Evolutionary conservation across 2,888 invertebrate genomes (phyloP), one percentile per base, ranked within the genome.

Genomic region (Tipula lateralis): DNA sequence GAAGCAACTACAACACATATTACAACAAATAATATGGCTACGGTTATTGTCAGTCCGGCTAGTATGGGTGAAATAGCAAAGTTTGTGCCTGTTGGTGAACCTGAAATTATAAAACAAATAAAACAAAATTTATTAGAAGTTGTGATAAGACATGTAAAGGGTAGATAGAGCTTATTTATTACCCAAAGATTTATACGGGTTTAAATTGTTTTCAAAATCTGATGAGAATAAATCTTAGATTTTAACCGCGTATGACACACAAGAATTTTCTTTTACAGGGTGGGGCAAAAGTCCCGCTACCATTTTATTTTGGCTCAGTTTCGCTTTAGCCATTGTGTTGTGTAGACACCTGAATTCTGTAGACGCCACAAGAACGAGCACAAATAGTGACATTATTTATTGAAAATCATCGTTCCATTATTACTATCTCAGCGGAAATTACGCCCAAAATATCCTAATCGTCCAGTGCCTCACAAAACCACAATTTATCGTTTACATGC

Each of bases 1-100:
- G 95, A 94, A 0, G 93, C 95, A 84, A 95, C 90, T 39, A 95
- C 94, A 13, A 95, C 94, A 88, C 95, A 95, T 12, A 95, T 95
- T 2, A 95, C 93, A 5, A 95, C 93, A 39, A 95, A 94, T 84
- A 96, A 91, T 84, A 95, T 91, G 1, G 94, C 95, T 24, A 95
- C 95, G 88, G 94, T 94, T 6, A 95, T 94, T 85, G 95, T 94
- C 87, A 96, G 92, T 0, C 95, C 95, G 5, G 95, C 93, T 85
- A 96, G 91, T 84, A 96, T 92, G 13, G 96, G 96, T 86, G 94
- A 95, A 88, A 96, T 91, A 12, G 94, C 93, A 86, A 94, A 92
- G 5, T 92, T 90, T 87, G 92, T 92, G 85, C 92, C 92, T 34
- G 91, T 91, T 19, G 92, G 91, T 87, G 93, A 92, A 87, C 94